phyloP scores from a whole-genome alignment of 1,140 invertebrate species.

The Diploscapter pachys region DNA sequence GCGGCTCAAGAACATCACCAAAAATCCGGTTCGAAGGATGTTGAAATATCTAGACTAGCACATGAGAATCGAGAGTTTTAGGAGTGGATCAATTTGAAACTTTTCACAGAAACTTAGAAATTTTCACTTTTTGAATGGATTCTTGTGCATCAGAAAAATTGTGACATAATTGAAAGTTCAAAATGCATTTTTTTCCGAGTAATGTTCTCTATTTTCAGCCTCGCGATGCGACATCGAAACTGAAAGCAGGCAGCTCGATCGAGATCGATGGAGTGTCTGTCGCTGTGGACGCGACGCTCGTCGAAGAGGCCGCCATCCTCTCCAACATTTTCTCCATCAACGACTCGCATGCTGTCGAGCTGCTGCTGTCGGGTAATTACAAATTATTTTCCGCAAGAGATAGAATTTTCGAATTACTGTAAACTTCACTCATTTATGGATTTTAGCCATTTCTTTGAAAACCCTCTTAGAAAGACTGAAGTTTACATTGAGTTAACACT shows the following conservation, averaged over 20 bases:
- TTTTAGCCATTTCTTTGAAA: too few species aligned
- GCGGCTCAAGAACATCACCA: neutral
- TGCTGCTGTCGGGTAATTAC: slow-evolving; percentile 6
- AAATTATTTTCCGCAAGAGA: too few species aligned
- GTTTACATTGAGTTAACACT: neutral
- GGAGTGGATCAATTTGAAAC: neutral
- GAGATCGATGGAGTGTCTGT: slow-evolving; percentile 10
- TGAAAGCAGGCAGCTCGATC: neutral
- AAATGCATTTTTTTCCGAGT: slow-evolving; percentile 1
- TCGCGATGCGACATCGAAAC: neutral
- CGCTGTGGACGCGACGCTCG: neutral
- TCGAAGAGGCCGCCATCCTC: slow-evolving; percentile 11
- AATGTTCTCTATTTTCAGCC: neutral
- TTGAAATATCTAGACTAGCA: too few species aligned
- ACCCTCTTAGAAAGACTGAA: neutral
- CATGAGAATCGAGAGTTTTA: too few species aligned
- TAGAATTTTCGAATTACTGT: too few species aligned
- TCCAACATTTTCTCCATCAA: slow-evolving; percentile 22
- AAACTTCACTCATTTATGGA: too few species aligned
- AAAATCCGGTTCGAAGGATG: slow-evolving; percentile 1
- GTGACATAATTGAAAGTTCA: neutral
- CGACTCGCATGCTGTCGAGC: slow-evolving; percentile 20
- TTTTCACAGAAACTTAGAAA: neutral
- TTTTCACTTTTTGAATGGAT: neutral
- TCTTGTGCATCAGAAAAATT: neutral